phyloP scores from a whole-genome alignment of 2,888 invertebrate genomes.

The Drosophila subsilvestris region DNA sequence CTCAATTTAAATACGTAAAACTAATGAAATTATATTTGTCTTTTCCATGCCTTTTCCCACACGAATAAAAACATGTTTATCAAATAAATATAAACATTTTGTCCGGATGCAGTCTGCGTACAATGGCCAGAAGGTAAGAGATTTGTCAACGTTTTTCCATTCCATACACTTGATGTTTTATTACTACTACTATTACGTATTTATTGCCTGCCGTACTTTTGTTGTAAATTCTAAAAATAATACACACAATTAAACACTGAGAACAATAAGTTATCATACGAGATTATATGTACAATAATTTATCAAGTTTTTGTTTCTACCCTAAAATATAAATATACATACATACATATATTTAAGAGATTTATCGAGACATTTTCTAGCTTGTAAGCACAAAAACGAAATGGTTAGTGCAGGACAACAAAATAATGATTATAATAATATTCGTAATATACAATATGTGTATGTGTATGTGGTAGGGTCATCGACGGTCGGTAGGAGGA shows the following conservation, averaged over 20 bases:
- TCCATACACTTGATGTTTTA: slow-evolving; percentile 10
- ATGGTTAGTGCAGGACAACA: slow-evolving; percentile 33
- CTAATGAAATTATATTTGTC: slow-evolving; percentile 70
- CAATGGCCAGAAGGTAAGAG: slow-evolving; percentile 95
- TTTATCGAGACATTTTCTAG: slow-evolving; percentile 33
- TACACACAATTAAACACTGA: slow-evolving; percentile 30
- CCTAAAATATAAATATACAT: slow-evolving; percentile 13
- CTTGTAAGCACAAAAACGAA: slow-evolving; percentile 27
- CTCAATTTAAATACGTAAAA: slow-evolving; percentile 47
- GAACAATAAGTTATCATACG: slow-evolving; percentile 49
- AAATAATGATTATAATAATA: slow-evolving; percentile 11
- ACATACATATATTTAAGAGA: slow-evolving; percentile 39
- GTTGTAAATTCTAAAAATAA: slow-evolving; percentile 61
- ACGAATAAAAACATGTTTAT: slow-evolving; percentile 26
- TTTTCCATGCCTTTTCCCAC: slow-evolving; percentile 67
- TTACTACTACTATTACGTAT: slow-evolving; percentile 64
- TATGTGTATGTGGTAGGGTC: slow-evolving; percentile 26
- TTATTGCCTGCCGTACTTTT: slow-evolving; percentile 76
- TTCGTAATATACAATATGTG: slow-evolving; percentile 9
- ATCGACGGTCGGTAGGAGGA: slow-evolving; percentile 33
- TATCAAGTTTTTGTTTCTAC: slow-evolving; percentile 39
- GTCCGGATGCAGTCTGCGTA: slow-evolving; percentile 89
- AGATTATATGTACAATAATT: slow-evolving; percentile 40
- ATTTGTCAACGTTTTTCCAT: slow-evolving; percentile 64
- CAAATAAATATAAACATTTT: slow-evolving; percentile 47